A percentile compares a stretch with the other conserved stretches of the same genome.
Evolutionary conservation across 2,888 invertebrate species (phyloP).

Genomic region (Hedya salicella): DNA sequence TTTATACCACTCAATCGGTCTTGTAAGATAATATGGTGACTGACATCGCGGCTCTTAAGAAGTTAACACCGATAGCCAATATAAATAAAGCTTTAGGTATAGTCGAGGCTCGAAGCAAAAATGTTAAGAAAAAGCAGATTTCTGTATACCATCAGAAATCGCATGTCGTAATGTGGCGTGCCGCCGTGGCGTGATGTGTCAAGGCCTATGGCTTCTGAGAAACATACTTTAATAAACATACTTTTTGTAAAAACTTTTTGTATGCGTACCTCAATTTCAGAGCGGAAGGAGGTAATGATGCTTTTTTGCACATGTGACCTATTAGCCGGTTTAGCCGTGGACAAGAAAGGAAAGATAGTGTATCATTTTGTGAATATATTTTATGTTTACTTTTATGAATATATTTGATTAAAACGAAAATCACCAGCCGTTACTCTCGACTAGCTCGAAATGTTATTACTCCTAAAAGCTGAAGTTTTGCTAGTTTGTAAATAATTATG

Average conservation of each 20-base stretch:
- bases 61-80: too few species aligned
- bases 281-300: slow-evolving; percentile 11
- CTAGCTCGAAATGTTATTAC: too few species aligned
- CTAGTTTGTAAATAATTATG: too few species aligned
- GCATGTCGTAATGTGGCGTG: slow-evolving; percentile 16
- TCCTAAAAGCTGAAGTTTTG: too few species aligned
- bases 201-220: slow-evolving; percentile 6
- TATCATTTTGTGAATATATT: neutral
- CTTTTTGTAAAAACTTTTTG: neutral
- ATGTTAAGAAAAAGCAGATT: slow-evolving; percentile 1
- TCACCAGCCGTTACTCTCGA: too few species aligned
- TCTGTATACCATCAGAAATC: slow-evolving; percentile 7
- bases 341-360: neutral
- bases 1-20: too few species aligned
- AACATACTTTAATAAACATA: slow-evolving; percentile 17
- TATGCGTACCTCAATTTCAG: slow-evolving; percentile 4
- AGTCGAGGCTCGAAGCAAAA: neutral
- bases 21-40: too few species aligned
- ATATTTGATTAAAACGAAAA: too few species aligned
- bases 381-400: neutral
- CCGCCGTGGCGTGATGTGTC: slow-evolving; percentile 13
- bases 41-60: too few species aligned
- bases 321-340: neutral
- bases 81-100: too few species aligned
- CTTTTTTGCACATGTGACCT: slow-evolving; percentile 13